These are phyloP conservation scores for Stomatorhinus walkeri DNA, from an alignment of 2,797 vertebrate genomes.

Conservation along the genomic window DNA sequence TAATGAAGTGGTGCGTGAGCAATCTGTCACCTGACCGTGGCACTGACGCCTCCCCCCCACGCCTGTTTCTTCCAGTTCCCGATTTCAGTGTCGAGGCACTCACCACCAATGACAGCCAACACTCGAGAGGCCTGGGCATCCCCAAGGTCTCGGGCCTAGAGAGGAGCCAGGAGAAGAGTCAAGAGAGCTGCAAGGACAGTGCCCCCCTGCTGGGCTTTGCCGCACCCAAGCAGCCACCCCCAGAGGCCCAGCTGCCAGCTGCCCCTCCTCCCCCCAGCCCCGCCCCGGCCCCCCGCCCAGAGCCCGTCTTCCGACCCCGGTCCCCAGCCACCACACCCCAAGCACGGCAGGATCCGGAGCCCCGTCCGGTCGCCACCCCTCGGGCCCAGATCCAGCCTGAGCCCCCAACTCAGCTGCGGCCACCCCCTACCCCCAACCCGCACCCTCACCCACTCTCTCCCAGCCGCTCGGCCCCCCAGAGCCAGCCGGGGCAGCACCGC, in stretches of 20 bases:
- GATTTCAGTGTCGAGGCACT: conserved; percentile 69
- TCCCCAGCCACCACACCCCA: conserved; percentile 57
- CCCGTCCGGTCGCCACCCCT: conserved; percentile 44
- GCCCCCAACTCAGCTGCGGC: conserved; percentile 53
- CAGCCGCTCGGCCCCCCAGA: conserved; percentile 54
- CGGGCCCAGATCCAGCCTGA: conserved; percentile 27
- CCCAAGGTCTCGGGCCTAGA: conserved; percentile 95
- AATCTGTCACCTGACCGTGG: background rate
- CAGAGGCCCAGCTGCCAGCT: conserved; percentile 45
- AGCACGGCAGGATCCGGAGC: conserved; percentile 51
- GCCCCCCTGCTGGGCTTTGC: conserved; percentile 55
- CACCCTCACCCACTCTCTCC: conserved; percentile 64
- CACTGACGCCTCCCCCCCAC: background rate
- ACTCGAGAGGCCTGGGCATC: conserved; percentile 71
- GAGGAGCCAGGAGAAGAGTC: conserved; percentile 92
- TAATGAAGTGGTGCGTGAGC: background rate
- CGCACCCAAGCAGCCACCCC: conserved; percentile 61
- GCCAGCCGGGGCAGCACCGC: conserved; percentile 57
- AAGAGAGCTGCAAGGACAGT: conserved; percentile 75
- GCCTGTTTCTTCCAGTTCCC: conserved; percentile 61
- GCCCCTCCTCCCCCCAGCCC: conserved; percentile 43
- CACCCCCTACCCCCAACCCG: conserved; percentile 51
- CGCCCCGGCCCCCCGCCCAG: conserved; percentile 28
- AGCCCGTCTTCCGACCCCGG: conserved; percentile 36
- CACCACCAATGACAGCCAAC: conserved; percentile 77